Evolutionary conservation across 2,888 invertebrate genomes (phyloP), one percentile per base, ranked within the genome.

Genomic region (Sabatieria punctata): DNA sequence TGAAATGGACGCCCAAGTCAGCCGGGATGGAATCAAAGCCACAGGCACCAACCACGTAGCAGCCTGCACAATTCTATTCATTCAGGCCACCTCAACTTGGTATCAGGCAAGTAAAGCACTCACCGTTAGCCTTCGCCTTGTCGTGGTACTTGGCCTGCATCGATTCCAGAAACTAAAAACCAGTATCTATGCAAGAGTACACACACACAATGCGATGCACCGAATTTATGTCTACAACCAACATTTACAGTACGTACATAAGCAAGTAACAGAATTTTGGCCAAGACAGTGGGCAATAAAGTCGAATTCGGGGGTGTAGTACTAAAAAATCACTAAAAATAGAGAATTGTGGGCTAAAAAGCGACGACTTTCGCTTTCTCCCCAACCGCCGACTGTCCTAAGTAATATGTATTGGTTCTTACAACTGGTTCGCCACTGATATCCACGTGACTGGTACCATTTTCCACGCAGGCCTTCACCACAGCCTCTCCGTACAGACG

Each of bases 21-120:
- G 77, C 75, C 18, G 91, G 89, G 54, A 93, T 79, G 60, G 84
- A 82, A 68, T 93, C 93, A 65, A 85, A 82, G 18, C 93, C 93
- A 69, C 89, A 91, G 1, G 89, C 81, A 54, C 84, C 85, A 25
- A 95, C 70, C 8, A 93, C 72, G 66, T 81, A 89, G 3, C 85
- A 75, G n/a, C 80, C 80, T 41, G 39, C 6, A n/a, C n/a, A n/a
- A n/a, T n/a, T n/a, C n/a, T n/a, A n/a, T n/a, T n/a, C n/a, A n/a
- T n/a, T n/a, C n/a, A n/a, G n/a, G n/a, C n/a, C n/a, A n/a, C n/a
- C n/a, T n/a, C n/a, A n/a, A n/a, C n/a, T n/a, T n/a, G n/a, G n/a
- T n/a, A n/a, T n/a, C n/a, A n/a, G n/a, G n/a, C 13, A 21, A 39
- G 21, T 4, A 8, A 19, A 11, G 80, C 79, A 55, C n/a, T n/a